These are phyloP conservation scores for Hylyphantes graminicola DNA, from an alignment of 1,140 invertebrate genomes.

Conservation along the genomic window DNA sequence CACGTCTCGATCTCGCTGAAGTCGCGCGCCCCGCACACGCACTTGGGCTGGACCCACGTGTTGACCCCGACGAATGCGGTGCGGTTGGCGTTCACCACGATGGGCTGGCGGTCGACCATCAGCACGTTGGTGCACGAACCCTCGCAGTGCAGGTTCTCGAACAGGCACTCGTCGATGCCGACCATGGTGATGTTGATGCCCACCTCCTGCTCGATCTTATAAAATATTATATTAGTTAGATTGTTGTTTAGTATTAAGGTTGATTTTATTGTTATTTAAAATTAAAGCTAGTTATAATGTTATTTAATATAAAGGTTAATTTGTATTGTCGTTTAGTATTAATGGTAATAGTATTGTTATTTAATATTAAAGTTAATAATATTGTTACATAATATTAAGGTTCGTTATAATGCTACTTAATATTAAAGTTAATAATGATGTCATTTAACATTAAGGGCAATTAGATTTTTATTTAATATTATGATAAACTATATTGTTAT, in stretches of 20 bases:
- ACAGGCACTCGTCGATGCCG: slow-evolving; percentile 95
- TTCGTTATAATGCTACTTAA: too few relatives aligned
- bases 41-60: slow-evolving; percentile 80
- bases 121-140: slow-evolving; percentile 93
- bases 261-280: too few relatives aligned
- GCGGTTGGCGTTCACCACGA: slow-evolving; percentile 97
- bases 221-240: background rate
- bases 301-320: too few relatives aligned
- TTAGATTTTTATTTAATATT: too few relatives aligned
- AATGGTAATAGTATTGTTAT: too few relatives aligned
- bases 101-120: slow-evolving; percentile 88
- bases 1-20: slow-evolving; percentile 91
- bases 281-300: too few relatives aligned
- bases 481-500: too few relatives aligned
- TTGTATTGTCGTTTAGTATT: too few relatives aligned
- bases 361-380: too few relatives aligned
- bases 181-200: slow-evolving; percentile 98
- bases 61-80: slow-evolving; percentile 93
- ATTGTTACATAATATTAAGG: too few relatives aligned
- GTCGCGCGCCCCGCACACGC: slow-evolving; percentile 89
- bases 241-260: background rate
- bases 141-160: slow-evolving; percentile 89
- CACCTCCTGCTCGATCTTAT: slow-evolving; percentile 84
- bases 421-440: too few relatives aligned
- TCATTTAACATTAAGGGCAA: too few relatives aligned